Evolutionary conservation across 92 coral and sea anemone genomes (phyloP), one percentile per base, ranked within the genome.

Genomic region (Epizoanthus rinbou): DNA sequence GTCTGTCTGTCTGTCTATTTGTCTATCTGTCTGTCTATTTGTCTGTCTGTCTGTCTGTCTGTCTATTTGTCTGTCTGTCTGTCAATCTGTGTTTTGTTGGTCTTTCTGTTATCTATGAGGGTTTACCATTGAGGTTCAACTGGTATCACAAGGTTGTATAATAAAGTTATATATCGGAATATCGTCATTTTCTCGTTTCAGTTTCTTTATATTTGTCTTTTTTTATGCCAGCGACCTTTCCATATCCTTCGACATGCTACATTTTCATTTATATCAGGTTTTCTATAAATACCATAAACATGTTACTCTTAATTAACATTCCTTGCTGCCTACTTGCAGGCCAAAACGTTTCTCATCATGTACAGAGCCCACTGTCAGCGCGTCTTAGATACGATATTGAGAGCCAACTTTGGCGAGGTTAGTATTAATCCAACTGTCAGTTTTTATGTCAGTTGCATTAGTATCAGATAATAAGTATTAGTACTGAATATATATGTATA

Each of bases 341-440:
- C 93, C 7, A 94, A 94, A 86, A 97, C 99, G 24, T 97, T 96
- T 73, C 94, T 96, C 14, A 96, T 96, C 86, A 94, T 97, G 99
- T 97, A 97, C 88, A 83, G 99, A 52, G 99, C 99, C 24, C 99
- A 97, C 69, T 97, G 99, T 21, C 99, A 97, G 63, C 89, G 99
- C 18, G 94, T 97, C 28, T 82, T 97, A 73, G 99, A 97, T 75
- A 97, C 99, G 0, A 97, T 97, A 9, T 86, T 97, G 52, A 85
- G 99, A 56, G 99, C 99, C 6, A 97, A 97, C 87, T 97, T 97
- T 80, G 99, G 99, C 81, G 99, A 97, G 95, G 99, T 97, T 88
- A 69, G 54, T 47, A 47, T 1, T 47, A 2, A 47, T 11, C 54
- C 8, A 8, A 9, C 14, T 0, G 8, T 47, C 54, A 47, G 15